Evolutionary conservation across 2,113 vertebrate genomes (phyloP), one percentile per base, ranked within the genome.

Genomic region (Amia ocellicauda): DNA sequence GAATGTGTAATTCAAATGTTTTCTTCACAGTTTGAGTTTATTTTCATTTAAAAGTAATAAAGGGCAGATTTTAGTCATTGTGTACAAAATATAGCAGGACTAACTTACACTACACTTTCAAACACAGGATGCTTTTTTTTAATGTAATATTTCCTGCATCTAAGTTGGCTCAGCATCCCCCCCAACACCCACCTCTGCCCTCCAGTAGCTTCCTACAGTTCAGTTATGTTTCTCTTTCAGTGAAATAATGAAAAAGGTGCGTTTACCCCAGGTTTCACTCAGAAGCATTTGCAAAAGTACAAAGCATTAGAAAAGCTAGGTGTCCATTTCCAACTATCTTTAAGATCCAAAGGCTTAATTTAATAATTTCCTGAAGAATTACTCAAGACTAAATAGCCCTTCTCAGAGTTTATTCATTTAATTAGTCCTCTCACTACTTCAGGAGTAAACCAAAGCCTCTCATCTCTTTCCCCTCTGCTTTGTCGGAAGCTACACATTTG

Each of bases 161-260:
- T 36, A 36, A 10, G 74, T 68, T 76, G 69, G 40, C 53, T n/a
- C 70, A 31, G 75, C 75, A 63, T 40, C 68, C 72, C 71, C 56
- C 51, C 19, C 31, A n/a, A n/a, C n/a, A n/a, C n/a, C n/a, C n/a
- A n/a, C n/a, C n/a, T n/a, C n/a, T n/a, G n/a, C n/a, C n/a, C n/a
- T n/a, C 16, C 22, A 64, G 65, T 68, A 64, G 66, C 66, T 63
- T 76, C 67, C 57, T 8, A 47, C 69, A 64, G 66, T 73, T n/a
- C n/a, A 79, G 83, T 80, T 70, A 68, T 66, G 71, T 67, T 36
- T 36, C 43, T 59, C 19, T 59, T 67, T 78, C 73, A 78, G 80
- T 80, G 64, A 62, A 31, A 22, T 71, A 63, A 71, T 71, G 70
- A 79, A 76, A 74, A 36, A 70, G 54, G 53, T 58, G 72, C 1